Conservation (phyloP, 2,888 invertebrate species). For the Noctua comes region DNA sequence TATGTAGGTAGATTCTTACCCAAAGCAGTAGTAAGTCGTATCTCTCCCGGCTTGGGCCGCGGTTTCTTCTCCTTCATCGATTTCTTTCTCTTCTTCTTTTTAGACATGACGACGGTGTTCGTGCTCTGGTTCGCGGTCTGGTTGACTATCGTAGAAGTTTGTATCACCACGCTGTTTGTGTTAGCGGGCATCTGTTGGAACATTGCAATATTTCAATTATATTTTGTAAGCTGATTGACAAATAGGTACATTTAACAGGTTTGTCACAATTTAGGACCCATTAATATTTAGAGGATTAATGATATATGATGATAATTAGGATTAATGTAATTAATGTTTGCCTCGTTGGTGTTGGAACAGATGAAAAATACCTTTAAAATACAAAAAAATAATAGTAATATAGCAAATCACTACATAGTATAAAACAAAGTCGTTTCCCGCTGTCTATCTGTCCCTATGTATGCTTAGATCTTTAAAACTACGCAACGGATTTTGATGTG, state of each 20-base stretch:
- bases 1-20: slow-evolving; percentile 68
- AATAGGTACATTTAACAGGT: no score
- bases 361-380: no score
- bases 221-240: background rate
- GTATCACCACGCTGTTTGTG: slow-evolving; percentile 86
- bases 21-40: slow-evolving; percentile 93
- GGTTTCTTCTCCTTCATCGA: slow-evolving; percentile 94
- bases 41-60: slow-evolving; percentile 96
- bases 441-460: no score
- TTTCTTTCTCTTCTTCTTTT: slow-evolving; percentile 93
- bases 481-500: no score
- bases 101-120: slow-evolving; percentile 75
- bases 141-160: slow-evolving; percentile 86
- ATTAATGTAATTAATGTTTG: background rate
- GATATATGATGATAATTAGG: no score
- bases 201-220: background rate
- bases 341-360: background rate
- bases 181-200: slow-evolving; percentile 82
- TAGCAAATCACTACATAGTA: no score
- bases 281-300: no score
- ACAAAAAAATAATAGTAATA: no score
- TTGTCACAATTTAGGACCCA: no score
- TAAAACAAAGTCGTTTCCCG: no score
- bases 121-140: slow-evolving; percentile 81
- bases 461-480: no score